Base-by-base conservation (phyloP, 1,140 invertebrate genomes). In the Formica selysi region DNA sequence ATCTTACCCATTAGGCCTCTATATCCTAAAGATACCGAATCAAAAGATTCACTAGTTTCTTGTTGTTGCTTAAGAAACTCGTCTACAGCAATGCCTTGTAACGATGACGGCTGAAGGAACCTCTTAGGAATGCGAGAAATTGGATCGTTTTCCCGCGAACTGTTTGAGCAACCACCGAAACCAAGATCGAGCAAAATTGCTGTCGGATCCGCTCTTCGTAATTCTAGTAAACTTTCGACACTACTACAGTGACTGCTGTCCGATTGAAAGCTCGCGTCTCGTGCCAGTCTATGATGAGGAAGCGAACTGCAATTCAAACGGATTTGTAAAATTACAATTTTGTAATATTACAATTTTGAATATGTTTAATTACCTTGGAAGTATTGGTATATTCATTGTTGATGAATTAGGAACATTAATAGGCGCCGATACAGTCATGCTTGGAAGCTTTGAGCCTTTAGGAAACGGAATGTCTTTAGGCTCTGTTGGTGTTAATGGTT, bases 181-280 rank as follows among this genome's bases (percentile, higher is more conserved):
- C 96, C 97, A 70, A 97, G 95, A 62, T 96, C 96, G 29, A 97
- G 88, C 5, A 98, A 93, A 41, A 98, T 96, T 62, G 97, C 97
- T 93, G 98, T 97, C 1, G 97, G 97, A 95, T 98, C 97, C 4
- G 97, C 96, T 91, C 96, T 96, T 76, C 97, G 95, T 10, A 96
- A 95, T 88, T 97, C 97, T 84, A 98, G 92, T 62, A 97, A 95
- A 92, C 97, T 97, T 92, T 98, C 96, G 16, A 98, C 96, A 91
- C 97, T 97, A 70, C 97, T 97, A 85, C 96, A 97, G 81, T 97
- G 96, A 93, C 97, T 97, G 44, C 96, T 97, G 93, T 97, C 97
- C 57, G 97, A 97, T 95, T 97, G 96, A 29, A 96, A 94, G 19
- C 96, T 97, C n/a, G 95, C 95, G 87, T 97, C 96, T 19, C 96